Base-by-base conservation (phyloP, 2,797 vertebrate species). In the Ctenosaura bakeri region DNA sequence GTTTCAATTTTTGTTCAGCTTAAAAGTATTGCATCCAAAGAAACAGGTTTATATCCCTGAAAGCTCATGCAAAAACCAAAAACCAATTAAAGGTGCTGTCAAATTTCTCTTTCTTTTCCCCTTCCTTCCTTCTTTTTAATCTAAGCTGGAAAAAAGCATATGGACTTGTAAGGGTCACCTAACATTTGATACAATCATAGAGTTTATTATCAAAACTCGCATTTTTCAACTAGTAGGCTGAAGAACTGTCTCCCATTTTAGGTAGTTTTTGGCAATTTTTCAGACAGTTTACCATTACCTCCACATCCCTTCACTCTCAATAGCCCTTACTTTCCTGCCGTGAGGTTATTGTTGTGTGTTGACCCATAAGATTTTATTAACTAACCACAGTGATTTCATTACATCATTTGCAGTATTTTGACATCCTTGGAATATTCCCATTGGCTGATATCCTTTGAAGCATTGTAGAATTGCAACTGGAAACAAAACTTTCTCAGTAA, bases 401-500 rank as follows among this genome's bases (percentile, higher is more conserved):
- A 52, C 13, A 54, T 6, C 76, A 26, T 6, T 79, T 24, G 6
- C 6, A 38, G 46, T 77, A 35, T 38, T 66, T 26, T 26, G 64
- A 71, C 35, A 52, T 62, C 52, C 82, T 84, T 88, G 52, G 73
- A 76, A 80, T 4, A 18, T 71, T 24, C 14, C 6, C 42, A 14
- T 22, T 59, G 24, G 64, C 35, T 84, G 76, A 18, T n/a, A 80
- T 80, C 22, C 32, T 26, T 46, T 7, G 1, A 69, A 32, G 12
- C 35, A 56, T 12, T 38, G 6, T 46, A 54, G 13, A 59, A 16
- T 73, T 62, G 10, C 29, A 62, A 7, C 32, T 46, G 59, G 18
- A 78, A 42, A 35, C 71, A 38, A 71, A 85, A 26, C 10, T n/a
- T n/a, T 26, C 73, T 87, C 89, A 84, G 64, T 88, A 76, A 46